phyloP scores from a whole-genome alignment of 2,113 vertebrate genomes.

The Perca fluviatilis region DNA sequence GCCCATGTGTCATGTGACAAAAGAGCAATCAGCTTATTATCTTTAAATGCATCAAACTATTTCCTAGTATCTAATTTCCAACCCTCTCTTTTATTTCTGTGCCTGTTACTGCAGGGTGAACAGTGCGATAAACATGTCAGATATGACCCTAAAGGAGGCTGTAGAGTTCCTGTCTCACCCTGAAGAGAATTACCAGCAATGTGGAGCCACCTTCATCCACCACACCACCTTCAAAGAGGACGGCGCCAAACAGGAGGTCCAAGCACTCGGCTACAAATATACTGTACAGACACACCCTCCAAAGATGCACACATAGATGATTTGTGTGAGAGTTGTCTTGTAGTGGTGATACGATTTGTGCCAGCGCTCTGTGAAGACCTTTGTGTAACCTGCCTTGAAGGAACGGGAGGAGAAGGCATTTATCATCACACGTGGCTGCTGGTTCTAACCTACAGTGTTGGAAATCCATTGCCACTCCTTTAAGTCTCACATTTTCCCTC shows the following conservation, averaged over 20 bases:
- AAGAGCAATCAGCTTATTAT: not conserved
- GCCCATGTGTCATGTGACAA: not conserved
- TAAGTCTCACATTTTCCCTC: not conserved
- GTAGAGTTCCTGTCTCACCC: conserved; percentile 85
- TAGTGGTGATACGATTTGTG: not conserved
- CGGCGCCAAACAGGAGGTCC: conserved; percentile 89
- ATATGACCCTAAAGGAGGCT: conserved; percentile 89
- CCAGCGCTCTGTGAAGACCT: not conserved
- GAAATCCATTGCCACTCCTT: not conserved
- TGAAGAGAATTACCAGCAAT: conserved; percentile 86
- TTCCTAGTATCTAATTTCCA: not conserved
- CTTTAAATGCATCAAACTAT: not conserved
- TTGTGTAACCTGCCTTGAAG: conserved; percentile 25
- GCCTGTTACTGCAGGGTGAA: conserved; percentile 61
- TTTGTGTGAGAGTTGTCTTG: not conserved
- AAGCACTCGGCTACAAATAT: not conserved
- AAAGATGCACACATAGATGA: not conserved
- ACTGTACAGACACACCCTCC: not conserved
- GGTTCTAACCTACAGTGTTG: not conserved
- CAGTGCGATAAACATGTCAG: conserved; percentile 64
- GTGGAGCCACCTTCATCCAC: conserved; percentile 93
- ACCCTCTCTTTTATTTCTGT: not conserved
- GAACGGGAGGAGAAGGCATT: conserved; percentile 5
- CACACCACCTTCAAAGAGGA: conserved; percentile 92
- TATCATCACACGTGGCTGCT: not conserved